These are phyloP conservation scores for Sycophila texana DNA, from an alignment of 2,888 invertebrate species.

Conservation along the genomic window DNA sequence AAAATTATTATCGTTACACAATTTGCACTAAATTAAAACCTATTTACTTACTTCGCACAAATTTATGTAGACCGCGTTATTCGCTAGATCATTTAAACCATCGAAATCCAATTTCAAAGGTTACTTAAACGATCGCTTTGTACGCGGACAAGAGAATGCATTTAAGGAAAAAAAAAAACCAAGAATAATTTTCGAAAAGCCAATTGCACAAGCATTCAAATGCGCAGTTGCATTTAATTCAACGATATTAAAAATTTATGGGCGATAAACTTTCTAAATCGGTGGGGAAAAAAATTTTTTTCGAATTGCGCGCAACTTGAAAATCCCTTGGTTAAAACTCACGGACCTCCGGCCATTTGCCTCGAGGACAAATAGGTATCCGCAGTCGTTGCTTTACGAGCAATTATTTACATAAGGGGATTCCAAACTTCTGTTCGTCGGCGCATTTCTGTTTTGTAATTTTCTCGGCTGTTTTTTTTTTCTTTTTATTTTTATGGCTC, in stretches of 20 bases:
- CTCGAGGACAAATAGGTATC: constrained; percentile 21
- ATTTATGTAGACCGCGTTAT: no score
- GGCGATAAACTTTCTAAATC: constrained; percentile 10
- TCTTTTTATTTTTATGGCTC: no score
- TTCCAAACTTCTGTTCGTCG: constrained; percentile 4
- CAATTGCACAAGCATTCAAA: neutral
- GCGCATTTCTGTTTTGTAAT: constrained; percentile 25
- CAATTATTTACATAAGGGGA: constrained; percentile 46
- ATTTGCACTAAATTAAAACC: no score
- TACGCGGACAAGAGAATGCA: no score
- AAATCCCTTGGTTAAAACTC: constrained; percentile 24
- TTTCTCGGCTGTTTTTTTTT: constrained; percentile 1
- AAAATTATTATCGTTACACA: no score
- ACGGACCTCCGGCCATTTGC: constrained; percentile 16
- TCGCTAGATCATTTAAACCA: no score
- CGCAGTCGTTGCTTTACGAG: constrained; percentile 13
- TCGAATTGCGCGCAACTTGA: constrained; percentile 3
- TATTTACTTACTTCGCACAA: no score
- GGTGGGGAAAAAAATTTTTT: neutral
- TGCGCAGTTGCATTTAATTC: neutral
- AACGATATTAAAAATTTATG: constrained; percentile 19
- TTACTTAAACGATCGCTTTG: no score
- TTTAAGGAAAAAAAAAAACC: no score
- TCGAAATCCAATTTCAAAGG: no score
- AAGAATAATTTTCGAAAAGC: no score